These are phyloP conservation scores for Cantharis flavilabris DNA, from an alignment of 2,888 invertebrate species.

Conservation along the genomic window DNA sequence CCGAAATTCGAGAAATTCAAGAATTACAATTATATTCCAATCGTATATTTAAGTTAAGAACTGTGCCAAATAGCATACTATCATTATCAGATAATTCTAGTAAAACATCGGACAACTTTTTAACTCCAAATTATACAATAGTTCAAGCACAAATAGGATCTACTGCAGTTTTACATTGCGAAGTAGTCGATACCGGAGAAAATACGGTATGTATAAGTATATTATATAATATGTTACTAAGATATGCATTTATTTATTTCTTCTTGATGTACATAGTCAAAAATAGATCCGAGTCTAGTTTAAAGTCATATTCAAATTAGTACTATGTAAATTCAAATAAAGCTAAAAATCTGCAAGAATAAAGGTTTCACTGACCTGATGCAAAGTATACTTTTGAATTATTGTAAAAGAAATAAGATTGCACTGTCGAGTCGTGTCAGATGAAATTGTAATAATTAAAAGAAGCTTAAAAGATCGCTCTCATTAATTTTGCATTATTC, in stretches of 20 bases:
- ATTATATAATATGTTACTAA: too few relatives aligned
- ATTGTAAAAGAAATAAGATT: neutral
- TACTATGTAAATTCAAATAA: neutral
- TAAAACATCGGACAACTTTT: constrained; percentile 48
- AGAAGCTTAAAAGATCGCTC: neutral
- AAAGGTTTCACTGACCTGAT: neutral
- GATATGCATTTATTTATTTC: neutral
- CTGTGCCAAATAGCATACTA: constrained; percentile 17
- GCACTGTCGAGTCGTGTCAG: neutral
- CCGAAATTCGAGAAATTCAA: constrained; percentile 9
- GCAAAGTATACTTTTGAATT: neutral
- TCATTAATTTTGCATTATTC: neutral
- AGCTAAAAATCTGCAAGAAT: neutral
- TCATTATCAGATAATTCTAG: constrained; percentile 4
- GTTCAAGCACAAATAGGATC: constrained; percentile 68
- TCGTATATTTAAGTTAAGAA: constrained; percentile 26
- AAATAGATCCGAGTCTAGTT: neutral
- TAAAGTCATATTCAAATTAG: neutral
- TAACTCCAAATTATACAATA: constrained; percentile 66
- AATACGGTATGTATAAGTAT: constrained; percentile 64
- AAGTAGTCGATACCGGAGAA: constrained; percentile 66
- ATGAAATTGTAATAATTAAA: neutral
- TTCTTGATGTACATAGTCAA: neutral
- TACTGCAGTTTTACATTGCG: constrained; percentile 65
- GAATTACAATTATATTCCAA: constrained; percentile 23